A percentile compares a stretch with the other conserved stretches of the same genome.
phyloP scores from a whole-genome alignment of 2,113 vertebrate genomes.

The Calypte anna region DNA sequence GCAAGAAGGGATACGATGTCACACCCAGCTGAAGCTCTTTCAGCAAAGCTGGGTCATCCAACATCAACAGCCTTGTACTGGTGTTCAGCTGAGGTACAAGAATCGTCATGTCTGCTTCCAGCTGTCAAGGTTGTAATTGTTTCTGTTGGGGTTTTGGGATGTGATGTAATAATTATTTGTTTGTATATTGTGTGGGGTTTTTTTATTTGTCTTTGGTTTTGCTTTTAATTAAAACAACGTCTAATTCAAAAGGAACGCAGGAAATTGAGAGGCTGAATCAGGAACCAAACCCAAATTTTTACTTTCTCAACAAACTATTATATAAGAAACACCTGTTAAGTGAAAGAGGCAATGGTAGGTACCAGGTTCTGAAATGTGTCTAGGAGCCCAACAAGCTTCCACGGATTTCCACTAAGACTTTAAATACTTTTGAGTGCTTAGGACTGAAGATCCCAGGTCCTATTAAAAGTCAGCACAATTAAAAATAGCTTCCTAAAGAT shows the following conservation, averaged over 20 bases:
- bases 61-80: rapidly evolving
- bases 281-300: neutral
- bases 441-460: neutral
- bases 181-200: neutral
- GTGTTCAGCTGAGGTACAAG: neutral
- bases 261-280: neutral
- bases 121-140: neutral
- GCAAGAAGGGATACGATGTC: too few relatives aligned
- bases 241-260: neutral
- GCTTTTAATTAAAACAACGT: neutral
- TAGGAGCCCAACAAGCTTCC: neutral
- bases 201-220: too few relatives aligned
- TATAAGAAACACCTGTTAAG: neutral
- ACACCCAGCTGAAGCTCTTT: too few relatives aligned
- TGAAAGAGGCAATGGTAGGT: neutral
- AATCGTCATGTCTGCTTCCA: neutral
- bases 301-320: neutral
- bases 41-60: neutral
- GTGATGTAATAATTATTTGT: neutral
- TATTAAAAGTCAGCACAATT: neutral
- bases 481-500: neutral
- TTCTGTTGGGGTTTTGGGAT: neutral
- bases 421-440: neutral
- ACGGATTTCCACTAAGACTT: neutral
- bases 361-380: neutral